Evolutionary conservation across 1,140 invertebrate species (phyloP).

Genomic region (Stegodyphus dumicola): DNA sequence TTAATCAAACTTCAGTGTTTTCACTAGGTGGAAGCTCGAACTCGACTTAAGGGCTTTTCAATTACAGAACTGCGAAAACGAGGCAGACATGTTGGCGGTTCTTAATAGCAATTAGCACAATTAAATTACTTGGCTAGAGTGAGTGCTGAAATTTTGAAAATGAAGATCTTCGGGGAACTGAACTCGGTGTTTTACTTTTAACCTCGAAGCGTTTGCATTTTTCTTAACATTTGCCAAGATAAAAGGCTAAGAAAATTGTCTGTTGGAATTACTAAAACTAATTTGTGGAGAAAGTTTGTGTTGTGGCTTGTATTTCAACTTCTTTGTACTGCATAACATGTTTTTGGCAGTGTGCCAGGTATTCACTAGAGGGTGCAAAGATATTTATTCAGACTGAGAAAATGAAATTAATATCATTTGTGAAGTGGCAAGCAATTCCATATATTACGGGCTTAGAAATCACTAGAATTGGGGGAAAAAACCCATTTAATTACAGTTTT

Average conservation of each 20-base stretch:
- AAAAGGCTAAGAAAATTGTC: not conserved
- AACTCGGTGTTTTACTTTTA: conserved; percentile 13
- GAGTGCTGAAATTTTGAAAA: conserved; percentile 17
- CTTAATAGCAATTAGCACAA: conserved; percentile 42
- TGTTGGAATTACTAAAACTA: conserved; percentile 3
- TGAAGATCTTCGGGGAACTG: not conserved
- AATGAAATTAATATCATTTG: too few species aligned
- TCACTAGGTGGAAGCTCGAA: conserved; percentile 2
- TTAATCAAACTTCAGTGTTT: conserved; percentile 49
- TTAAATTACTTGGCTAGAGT: conserved; percentile 17
- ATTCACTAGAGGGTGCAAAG: too few species aligned
- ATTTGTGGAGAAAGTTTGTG: conserved; percentile 8
- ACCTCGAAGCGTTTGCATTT: not conserved
- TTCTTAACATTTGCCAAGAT: not conserved
- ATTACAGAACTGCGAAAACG: not conserved
- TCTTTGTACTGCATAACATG: too few species aligned
- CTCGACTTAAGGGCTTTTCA: conserved; percentile 41
- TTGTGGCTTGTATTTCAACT: conserved; percentile 1
- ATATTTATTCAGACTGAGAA: too few species aligned
- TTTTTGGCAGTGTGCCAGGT: too few species aligned
- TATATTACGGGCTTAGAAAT: too few species aligned
- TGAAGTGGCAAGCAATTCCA: too few species aligned
- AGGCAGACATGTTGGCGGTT: not conserved
- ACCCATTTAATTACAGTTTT: too few species aligned
- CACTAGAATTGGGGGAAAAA: too few species aligned